These are phyloP conservation scores for Apaloderma vittatum DNA, from an alignment of 2,113 vertebrate species.

Conservation along the genomic window DNA sequence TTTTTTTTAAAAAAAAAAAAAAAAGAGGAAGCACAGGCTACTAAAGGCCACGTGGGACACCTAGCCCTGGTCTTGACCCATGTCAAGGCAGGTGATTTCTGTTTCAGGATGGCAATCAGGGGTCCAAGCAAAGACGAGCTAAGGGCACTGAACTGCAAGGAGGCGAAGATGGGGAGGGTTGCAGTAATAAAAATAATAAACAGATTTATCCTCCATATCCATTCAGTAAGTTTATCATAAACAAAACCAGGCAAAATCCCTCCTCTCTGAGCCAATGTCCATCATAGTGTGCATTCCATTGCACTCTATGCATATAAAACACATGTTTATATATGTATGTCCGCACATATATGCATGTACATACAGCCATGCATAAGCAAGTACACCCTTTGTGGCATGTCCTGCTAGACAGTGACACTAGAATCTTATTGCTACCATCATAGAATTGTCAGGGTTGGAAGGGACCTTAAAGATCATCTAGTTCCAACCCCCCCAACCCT, in stretches of 20 bases:
- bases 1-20: background rate
- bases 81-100: background rate
- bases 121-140: background rate
- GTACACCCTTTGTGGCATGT: background rate
- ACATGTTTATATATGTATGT: background rate
- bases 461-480: no score
- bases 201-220: background rate
- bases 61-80: background rate
- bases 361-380: background rate
- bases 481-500: no score
- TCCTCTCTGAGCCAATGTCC: background rate
- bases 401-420: background rate
- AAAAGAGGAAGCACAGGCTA: background rate
- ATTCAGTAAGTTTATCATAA: background rate
- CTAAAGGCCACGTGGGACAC: background rate
- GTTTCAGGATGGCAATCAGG: background rate
- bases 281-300: background rate
- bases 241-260: background rate
- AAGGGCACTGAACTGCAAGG: background rate
- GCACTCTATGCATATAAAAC: background rate
- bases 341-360: background rate
- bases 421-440: background rate
- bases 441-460: no score
- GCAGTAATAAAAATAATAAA: background rate
- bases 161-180: background rate